A percentile compares a stretch with the other conserved stretches of the same genome.
Evolutionary conservation across 2,797 vertebrate species (phyloP).

Genomic region (Lindbergichthys nudifrons): DNA sequence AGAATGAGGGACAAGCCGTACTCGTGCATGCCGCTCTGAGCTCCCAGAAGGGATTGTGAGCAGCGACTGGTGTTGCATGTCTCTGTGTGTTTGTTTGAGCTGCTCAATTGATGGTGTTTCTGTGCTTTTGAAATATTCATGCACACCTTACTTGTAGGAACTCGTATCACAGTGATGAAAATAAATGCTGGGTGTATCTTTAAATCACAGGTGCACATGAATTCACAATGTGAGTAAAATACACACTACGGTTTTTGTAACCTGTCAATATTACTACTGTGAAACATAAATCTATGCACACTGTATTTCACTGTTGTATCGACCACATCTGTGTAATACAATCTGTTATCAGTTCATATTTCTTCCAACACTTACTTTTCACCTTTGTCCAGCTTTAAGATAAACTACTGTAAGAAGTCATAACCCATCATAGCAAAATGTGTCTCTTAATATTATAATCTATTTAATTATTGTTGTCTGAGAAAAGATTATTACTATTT

Average conservation of each 20-base stretch:
- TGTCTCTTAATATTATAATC: too few relatives aligned
- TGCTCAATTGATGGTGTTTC: conserved; percentile 19
- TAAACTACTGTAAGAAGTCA: too few relatives aligned
- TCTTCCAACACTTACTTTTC: too few relatives aligned
- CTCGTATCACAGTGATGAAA: not conserved
- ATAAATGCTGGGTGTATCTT: not conserved
- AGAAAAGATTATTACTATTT: too few relatives aligned
- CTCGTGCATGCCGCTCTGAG: conserved; percentile 48
- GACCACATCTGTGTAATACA: too few relatives aligned
- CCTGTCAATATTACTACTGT: not conserved
- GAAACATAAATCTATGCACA: not conserved
- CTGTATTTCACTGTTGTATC: not conserved
- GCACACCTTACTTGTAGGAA: not conserved
- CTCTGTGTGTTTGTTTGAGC: conserved; percentile 26
- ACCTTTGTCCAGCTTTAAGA: too few relatives aligned
- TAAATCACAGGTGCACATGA: not conserved
- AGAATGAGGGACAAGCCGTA: conserved; percentile 45
- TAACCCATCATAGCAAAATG: too few relatives aligned
- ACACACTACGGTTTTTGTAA: not conserved
- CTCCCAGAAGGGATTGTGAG: conserved; percentile 30
- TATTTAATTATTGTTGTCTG: too few relatives aligned
- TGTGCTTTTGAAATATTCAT: conserved; percentile 39
- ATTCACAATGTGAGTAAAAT: not conserved
- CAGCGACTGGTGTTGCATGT: conserved; percentile 34
- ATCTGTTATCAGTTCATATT: not conserved